A percentile compares a stretch with the other conserved stretches of the same genome.
Evolutionary conservation across 2,797 vertebrate species (phyloP).

Genomic region (Cottoperca gobio): DNA sequence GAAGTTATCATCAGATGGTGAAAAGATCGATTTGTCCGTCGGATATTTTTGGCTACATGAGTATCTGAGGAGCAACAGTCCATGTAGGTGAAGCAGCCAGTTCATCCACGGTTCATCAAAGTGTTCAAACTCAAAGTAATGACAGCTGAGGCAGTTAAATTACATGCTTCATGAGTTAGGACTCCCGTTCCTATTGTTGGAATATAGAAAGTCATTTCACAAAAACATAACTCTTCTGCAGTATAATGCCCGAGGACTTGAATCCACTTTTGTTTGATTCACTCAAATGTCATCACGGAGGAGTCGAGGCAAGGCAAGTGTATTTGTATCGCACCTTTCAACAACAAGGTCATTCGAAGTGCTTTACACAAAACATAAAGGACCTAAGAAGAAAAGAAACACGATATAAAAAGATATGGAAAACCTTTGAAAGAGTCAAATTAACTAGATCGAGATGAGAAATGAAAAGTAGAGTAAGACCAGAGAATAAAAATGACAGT

Average conservation of each 20-base stretch:
- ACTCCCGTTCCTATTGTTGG: constrained; percentile 33
- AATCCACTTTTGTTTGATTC: constrained; percentile 54
- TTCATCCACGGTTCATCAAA: constrained; percentile 25
- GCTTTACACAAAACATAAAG: neutral
- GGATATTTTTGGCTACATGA: constrained; percentile 15
- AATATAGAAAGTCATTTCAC: constrained; percentile 49
- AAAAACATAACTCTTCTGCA: constrained; percentile 37
- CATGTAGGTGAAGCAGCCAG: constrained; percentile 1
- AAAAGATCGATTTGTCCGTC: constrained; percentile 10
- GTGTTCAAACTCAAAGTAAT: constrained; percentile 31
- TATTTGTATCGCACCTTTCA: neutral
- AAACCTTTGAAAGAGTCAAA: neutral
- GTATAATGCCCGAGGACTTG: constrained; percentile 38
- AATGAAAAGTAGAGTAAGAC: neutral
- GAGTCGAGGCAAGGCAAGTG: neutral
- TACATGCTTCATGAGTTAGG: constrained; percentile 45
- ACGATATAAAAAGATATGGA: neutral
- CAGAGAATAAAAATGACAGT: neutral
- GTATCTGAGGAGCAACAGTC: neutral
- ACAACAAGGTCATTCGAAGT: neutral
- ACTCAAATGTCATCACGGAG: constrained; percentile 27
- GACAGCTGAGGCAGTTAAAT: constrained; percentile 46
- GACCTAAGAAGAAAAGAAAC: neutral
- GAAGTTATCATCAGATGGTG: constrained; percentile 16
- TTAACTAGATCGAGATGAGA: neutral